Evolutionary conservation across 2,113 vertebrate species (phyloP).

Genomic region (Harpagus bidentatus): DNA sequence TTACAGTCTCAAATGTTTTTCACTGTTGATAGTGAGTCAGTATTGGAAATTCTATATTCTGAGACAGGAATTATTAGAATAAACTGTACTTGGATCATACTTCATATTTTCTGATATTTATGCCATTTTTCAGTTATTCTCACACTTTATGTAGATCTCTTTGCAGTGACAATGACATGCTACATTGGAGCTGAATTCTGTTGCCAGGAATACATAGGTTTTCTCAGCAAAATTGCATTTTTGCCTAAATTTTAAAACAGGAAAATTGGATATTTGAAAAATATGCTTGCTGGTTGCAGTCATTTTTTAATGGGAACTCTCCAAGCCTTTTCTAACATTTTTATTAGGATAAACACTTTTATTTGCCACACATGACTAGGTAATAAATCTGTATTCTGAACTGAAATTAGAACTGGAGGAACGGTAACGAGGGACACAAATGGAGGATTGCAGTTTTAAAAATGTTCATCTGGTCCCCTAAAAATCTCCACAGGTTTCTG

Average conservation of each 20-base stretch:
- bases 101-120: neutral
- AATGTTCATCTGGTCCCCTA: neutral
- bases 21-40: neutral
- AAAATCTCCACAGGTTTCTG: neutral
- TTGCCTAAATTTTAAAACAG: neutral
- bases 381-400: neutral
- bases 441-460: neutral
- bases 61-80: neutral
- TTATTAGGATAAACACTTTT: neutral
- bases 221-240: neutral
- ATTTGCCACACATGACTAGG: rapidly evolving
- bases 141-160: neutral
- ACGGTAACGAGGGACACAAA: neutral
- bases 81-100: neutral
- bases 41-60: neutral
- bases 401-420: neutral
- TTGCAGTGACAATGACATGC: neutral
- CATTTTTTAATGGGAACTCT: neutral
- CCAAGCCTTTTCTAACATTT: neutral
- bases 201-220: neutral
- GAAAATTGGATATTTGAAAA: neutral
- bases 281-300: neutral
- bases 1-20: neutral
- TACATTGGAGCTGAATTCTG: neutral
- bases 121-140: neutral